phyloP scores from a whole-genome alignment of 2,113 vertebrate genomes.

The Tupaia tana region DNA sequence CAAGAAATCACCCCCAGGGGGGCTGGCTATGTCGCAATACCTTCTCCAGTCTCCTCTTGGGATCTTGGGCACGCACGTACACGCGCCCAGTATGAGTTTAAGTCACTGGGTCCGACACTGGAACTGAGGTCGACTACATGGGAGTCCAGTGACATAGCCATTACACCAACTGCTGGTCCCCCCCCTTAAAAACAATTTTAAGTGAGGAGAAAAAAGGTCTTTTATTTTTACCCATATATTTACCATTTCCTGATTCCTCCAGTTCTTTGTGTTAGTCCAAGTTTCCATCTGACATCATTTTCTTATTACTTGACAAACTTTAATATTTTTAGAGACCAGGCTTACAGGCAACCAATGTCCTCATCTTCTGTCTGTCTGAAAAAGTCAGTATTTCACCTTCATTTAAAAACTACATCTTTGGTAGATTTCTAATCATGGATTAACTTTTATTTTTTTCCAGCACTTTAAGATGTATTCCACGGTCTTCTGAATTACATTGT shows the following conservation, averaged over 20 bases:
- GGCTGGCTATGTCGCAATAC: too few species aligned
- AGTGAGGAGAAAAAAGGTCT: background rate
- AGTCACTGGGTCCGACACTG: too few species aligned
- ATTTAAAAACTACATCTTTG: conserved; percentile 33
- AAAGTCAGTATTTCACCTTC: conserved; percentile 62
- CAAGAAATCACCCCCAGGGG: too few species aligned
- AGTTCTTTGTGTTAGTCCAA: conserved; percentile 39
- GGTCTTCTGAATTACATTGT: conserved; percentile 12
- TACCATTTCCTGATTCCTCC: conserved; percentile 20
- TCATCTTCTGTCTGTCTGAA: conserved; percentile 58
- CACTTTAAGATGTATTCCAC: conserved; percentile 5
- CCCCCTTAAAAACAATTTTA: background rate
- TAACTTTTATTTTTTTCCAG: conserved; percentile 16
- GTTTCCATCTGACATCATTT: conserved; percentile 62
- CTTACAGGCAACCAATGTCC: background rate
- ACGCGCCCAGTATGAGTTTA: too few species aligned
- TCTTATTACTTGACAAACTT: conserved; percentile 6
- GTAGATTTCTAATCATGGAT: conserved; percentile 35
- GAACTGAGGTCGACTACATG: too few species aligned
- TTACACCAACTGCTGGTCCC: too few species aligned
- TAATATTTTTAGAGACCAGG: conserved; percentile 33
- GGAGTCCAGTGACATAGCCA: too few species aligned
- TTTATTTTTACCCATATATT: conserved; percentile 46
- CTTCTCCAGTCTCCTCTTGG: too few species aligned
- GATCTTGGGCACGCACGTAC: too few species aligned